phyloP scores from a whole-genome alignment of 2,113 vertebrate genomes.

The Erythrolamprus reginae region DNA sequence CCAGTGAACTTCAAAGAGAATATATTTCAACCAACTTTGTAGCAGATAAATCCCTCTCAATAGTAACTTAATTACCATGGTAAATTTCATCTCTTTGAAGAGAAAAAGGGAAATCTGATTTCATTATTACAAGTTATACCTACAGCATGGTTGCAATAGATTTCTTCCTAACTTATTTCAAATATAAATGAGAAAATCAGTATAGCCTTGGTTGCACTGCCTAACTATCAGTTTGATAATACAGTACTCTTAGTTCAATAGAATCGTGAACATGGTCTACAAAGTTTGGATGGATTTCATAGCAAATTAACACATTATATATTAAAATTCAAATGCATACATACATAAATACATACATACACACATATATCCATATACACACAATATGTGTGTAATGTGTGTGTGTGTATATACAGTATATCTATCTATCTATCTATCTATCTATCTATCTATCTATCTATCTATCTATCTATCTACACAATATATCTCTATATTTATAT shows the following conservation, averaged over 20 bases:
- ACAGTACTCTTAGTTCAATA: background rate
- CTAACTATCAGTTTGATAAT: background rate
- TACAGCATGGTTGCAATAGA: background rate
- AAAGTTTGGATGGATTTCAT: background rate
- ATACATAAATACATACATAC: no score
- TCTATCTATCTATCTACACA: no score
- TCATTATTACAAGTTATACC: background rate
- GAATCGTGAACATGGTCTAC: background rate
- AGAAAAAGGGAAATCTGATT: constrained; percentile 5
- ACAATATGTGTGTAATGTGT: no score
- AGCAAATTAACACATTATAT: background rate
- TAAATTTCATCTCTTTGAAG: constrained; percentile 10
- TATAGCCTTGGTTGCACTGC: background rate
- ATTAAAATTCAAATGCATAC: background rate
- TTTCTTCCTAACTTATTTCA: background rate
- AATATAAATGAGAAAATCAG: background rate
- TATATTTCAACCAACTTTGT: background rate
- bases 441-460: no score
- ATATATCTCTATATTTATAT: no score
- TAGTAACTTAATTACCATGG: constrained; percentile 23
- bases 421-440: no score
- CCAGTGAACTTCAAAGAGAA: background rate
- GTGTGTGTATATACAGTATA: no score
- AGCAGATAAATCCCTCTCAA: background rate
- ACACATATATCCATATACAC: no score